Evolutionary conservation across 1,140 invertebrate genomes (phyloP).

Genomic region (Steinernema khuongi): DNA sequence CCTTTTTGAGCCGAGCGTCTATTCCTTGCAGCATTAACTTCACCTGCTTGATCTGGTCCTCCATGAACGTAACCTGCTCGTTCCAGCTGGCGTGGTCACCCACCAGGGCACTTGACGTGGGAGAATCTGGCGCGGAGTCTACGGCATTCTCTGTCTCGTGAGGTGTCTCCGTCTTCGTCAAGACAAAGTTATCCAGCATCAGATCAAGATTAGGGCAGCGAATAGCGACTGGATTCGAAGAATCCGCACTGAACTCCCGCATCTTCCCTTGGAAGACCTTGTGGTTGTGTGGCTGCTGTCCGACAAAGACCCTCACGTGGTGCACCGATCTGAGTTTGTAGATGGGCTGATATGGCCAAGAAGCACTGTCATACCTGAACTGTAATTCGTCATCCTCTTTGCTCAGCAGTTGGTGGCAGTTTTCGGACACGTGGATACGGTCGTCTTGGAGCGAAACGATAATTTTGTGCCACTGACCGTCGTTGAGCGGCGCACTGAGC

Average conservation of each 20-base stretch:
- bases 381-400: background rate
- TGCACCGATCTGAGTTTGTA: background rate
- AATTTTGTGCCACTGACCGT: constrained; percentile 1
- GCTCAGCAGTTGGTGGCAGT: background rate
- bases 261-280: background rate
- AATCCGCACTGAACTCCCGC: background rate
- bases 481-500: background rate
- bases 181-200: constrained; percentile 5
- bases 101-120: background rate
- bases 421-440: background rate
- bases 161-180: background rate
- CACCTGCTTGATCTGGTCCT: background rate
- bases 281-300: background rate
- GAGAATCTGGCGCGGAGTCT: background rate
- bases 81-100: background rate
- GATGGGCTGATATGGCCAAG: background rate
- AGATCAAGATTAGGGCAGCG: background rate
- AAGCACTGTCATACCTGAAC: background rate
- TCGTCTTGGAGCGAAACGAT: background rate
- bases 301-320: background rate
- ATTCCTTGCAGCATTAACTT: background rate
- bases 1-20: background rate
- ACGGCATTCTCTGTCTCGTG: background rate
- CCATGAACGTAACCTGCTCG: background rate
- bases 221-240: background rate